phyloP scores from a whole-genome alignment of 64 coral and sea anemone species.

The Stichodactyla helianthus region DNA sequence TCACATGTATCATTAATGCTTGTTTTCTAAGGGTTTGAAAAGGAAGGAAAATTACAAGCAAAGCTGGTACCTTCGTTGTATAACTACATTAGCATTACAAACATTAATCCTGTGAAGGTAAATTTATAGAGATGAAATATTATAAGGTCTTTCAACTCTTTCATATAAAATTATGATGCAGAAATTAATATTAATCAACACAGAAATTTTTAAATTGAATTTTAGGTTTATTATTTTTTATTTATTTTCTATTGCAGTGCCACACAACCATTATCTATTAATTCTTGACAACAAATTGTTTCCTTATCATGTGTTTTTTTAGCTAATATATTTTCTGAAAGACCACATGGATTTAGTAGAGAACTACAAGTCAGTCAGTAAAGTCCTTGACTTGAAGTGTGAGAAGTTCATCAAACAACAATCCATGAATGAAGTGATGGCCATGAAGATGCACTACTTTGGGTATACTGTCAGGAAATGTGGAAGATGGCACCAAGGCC shows the following conservation, averaged over 20 bases:
- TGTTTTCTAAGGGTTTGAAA: slow-evolving; percentile 61
- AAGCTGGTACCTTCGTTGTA: slow-evolving; percentile 70
- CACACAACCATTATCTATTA: neutral
- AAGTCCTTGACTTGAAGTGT: slow-evolving; percentile 61
- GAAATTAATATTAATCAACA: too few species aligned
- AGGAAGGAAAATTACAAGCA: slow-evolving; percentile 59
- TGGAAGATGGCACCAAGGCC: slow-evolving; percentile 63
- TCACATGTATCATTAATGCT: neutral
- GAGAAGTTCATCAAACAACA: slow-evolving; percentile 65
- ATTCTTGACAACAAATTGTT: neutral
- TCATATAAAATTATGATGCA: too few species aligned
- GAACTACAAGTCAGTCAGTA: slow-evolving; percentile 69
- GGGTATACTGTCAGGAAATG: slow-evolving; percentile 54
- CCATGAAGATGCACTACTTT: slow-evolving; percentile 87
- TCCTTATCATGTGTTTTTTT: neutral
- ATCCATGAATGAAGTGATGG: slow-evolving; percentile 72
- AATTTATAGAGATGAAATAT: neutral
- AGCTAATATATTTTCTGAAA: slow-evolving; percentile 74
- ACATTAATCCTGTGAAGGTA: slow-evolving; percentile 91
- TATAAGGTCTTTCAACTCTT: too few species aligned
- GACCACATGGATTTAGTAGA: slow-evolving; percentile 72
- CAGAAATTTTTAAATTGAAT: too few species aligned
- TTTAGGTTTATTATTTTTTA: neutral
- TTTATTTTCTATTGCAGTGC: neutral
- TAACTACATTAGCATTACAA: slow-evolving; percentile 59